Base-by-base conservation (phyloP, 2,888 invertebrate genomes). In the Drosophila austrosaltans region DNA sequence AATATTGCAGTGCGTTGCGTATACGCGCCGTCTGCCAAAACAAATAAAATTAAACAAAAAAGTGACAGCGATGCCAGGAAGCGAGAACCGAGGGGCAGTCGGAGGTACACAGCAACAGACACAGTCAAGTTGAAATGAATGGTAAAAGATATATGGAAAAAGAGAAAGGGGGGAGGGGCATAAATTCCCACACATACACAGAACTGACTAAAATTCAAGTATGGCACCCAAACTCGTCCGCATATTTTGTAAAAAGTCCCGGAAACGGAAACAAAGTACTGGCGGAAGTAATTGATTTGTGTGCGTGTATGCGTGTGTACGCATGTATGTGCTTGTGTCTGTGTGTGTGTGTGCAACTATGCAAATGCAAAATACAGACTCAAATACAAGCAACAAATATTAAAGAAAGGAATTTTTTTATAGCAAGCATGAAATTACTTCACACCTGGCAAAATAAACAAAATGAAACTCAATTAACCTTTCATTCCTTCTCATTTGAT, bases 1-100 rank as follows among this genome's bases (percentile, higher is more conserved):
- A 84, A 83, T 89, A 84, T 89, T 87, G 77, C 87, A 78, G 59
- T 58, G 65, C 73, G 81, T 82, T 82, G 80, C 80, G 88, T 82
- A 79, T 85, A 85, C 77, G 88, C 80, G 71, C 72, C 60, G 73
- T 73, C 62, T 70, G 65, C 83, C 74, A 86, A 78, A 82, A 80
- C 86, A 88, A 82, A 88, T 82, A 80, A 80, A 82, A 82, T 77
- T 80, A 74, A 86, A 76, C 87, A 78, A 78, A 48, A 48, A 75
- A 68, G 74, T 67, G 77, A 78, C 74, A 84, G 66, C 74, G 69
- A 54, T 65, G 85, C 69, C 59, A 56, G 56, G 65, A 63, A 60
- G 70, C 61, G 58, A 67, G 61, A 61, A 61, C 65, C 63, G 57
- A 65, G 57, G 57, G 57, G 40, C 44, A 28, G 57, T 30, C 32